phyloP scores from a whole-genome alignment of 2,797 vertebrate species.

The Simalia tracyae region DNA sequence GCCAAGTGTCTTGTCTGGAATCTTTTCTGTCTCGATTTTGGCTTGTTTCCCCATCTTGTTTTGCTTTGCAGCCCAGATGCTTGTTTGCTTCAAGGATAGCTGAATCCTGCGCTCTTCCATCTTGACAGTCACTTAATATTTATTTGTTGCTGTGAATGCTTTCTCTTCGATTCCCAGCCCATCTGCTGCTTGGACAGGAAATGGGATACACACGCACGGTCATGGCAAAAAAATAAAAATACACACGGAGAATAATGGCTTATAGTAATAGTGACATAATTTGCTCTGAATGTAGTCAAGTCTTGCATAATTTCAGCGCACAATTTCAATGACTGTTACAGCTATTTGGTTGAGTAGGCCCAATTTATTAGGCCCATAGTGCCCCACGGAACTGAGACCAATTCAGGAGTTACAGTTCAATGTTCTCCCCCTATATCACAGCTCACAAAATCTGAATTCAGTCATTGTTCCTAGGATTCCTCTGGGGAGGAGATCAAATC shows the following conservation, averaged over 20 bases:
- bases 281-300: neutral
- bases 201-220: neutral
- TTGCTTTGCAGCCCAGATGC: constrained; percentile 48
- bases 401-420: neutral
- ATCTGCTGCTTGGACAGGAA: constrained; percentile 32
- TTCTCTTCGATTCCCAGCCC: constrained; percentile 37
- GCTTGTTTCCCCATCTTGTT: constrained; percentile 46
- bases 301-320: neutral
- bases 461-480: neutral
- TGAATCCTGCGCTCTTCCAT: constrained; percentile 45
- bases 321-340: neutral
- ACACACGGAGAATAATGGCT: neutral
- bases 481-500: neutral
- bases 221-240: neutral
- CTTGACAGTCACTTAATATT: constrained; percentile 53
- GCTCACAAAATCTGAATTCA: neutral
- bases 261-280: neutral
- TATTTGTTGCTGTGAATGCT: constrained; percentile 48
- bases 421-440: neutral
- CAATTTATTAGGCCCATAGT: neutral
- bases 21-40: constrained; percentile 30
- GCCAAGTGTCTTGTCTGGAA: constrained; percentile 45
- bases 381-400: neutral
- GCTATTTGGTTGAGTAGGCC: neutral
- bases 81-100: constrained; percentile 52